Base-by-base conservation (phyloP, 2,113 vertebrate genomes). In the Misgurnus anguillicaudatus region DNA sequence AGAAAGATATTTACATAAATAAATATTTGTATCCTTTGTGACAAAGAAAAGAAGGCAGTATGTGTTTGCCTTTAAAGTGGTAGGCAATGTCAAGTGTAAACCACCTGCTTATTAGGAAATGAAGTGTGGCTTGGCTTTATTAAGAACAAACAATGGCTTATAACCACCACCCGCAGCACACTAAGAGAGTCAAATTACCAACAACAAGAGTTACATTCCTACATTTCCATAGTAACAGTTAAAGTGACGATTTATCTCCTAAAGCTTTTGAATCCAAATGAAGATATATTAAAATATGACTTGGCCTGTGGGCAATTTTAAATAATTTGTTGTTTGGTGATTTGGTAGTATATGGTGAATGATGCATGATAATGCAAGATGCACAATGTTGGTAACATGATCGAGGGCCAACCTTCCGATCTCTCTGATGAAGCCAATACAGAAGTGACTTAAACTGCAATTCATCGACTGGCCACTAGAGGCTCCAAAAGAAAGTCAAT, bases 191-290 rank as follows among this genome's bases (percentile, higher is more conserved):
- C 31, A 16, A 48, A 47, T 58, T 48, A 41, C 58, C 4, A 11
- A 19, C 9, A 13, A 21, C 45, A 51, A 76, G 60, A 31, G 78
- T 45, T 64, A 45, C 78, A 73, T 73, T 73, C 58, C 69, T 73
- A 45, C 68, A 48, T 79, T 64, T 39, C 67, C 67, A 71, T 71
- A 38, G 48, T 11, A 73, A 80, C 68, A 16, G 8, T 7, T 9
- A 31, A 10, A 55, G 5, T 21, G 61, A 45, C n/a, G 57, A 47
- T 47, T 61, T 57, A 74, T 48, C 57, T 47, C n/a, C 17, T 42
- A 11, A 21, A 42, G 10, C 53, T 62, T 11, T 62, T 19, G 6
- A 31, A 0, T 16, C 9, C 8, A 47, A 9, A 42, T 41, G 31
- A 57, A 41, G 36, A 57, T 13, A 21, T 13, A 41, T 5, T 38